Base-by-base conservation (phyloP, 1,140 invertebrate species). In the Thereuonema tuberculata region DNA sequence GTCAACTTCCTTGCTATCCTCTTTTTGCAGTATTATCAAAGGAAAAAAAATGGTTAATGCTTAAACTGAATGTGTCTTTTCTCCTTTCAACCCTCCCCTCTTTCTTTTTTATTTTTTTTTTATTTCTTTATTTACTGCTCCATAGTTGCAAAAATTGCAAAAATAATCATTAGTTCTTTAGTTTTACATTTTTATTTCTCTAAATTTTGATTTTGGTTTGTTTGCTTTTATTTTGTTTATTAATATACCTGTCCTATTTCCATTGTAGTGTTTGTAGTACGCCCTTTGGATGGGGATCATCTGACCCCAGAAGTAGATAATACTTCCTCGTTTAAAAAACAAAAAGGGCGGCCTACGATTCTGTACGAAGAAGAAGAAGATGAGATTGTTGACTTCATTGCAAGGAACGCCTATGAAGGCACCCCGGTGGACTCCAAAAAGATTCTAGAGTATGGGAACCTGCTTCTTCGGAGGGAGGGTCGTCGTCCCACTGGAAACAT, bases 331-430 rank as follows among this genome's bases (percentile, higher is more conserved):
- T 28, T 5, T 55, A 60, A 60, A 60, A 52, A 46, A 23, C 59
- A 49, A 5, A 60, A 60, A 60, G 59, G 59, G 15, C 59, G 59
- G 14, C 59, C 59, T 2, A 60, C 59, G 3, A 60, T 60, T 26
- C 31, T 60, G 15, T 60, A 60, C 28, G 59, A 60, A 27, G 59
- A 60, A 24, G 59, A 60, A 27, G 59, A 60, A 54, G 59, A 53
- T 2, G 59, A 60, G 24, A 53, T 60, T 31, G 59, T 60, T 2
- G 12, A 9, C 5, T 54, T 21, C 49, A 60, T 60, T 20, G n/a
- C 26, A 5, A 12, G 24, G 2, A 27, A 54, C n/a, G 59, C 59
- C 9, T 9, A 2, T 2, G 59, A 60, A n/a, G 59, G 59, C 2
- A 53, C 9, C 5, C 59, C 59, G 21, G 59, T 60, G 17, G 59